A percentile compares a stretch with the other conserved stretches of the same genome.
Conservation (phyloP, 1,140 invertebrate species). For the Ceratina australensis region DNA sequence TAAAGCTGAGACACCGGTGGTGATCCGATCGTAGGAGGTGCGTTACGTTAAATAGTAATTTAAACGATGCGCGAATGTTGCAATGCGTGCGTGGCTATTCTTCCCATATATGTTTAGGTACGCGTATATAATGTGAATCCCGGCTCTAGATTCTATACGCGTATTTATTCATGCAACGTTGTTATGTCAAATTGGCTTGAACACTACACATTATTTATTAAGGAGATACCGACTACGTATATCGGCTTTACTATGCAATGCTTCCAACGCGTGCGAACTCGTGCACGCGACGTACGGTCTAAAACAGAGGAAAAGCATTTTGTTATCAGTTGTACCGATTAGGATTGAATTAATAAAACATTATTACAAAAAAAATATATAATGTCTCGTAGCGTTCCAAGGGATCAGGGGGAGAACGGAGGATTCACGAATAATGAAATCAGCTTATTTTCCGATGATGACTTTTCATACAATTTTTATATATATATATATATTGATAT, state of each 20-base stretch:
- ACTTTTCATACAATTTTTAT: constrained; percentile 73
- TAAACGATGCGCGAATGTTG: constrained; percentile 29
- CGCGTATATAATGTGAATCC: constrained; percentile 13
- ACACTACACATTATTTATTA: constrained; percentile 52
- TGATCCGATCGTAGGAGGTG: background rate
- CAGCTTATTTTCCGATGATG: constrained; percentile 25
- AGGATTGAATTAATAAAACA: constrained; percentile 57
- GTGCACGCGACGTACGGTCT: constrained; percentile 32
- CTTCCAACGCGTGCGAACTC: constrained; percentile 47
- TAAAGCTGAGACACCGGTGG: background rate
- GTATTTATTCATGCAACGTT: constrained; percentile 36
- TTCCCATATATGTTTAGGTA: constrained; percentile 18
- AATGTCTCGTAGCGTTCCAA: background rate
- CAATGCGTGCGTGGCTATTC: constrained; percentile 9
- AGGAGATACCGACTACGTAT: constrained; percentile 48
- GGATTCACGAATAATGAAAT: constrained; percentile 21
- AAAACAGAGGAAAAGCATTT: constrained; percentile 29
- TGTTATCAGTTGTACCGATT: constrained; percentile 51
- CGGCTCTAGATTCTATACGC: constrained; percentile 25
- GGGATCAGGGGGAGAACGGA: background rate
- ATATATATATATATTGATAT: constrained; percentile 64
- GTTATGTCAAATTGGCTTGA: constrained; percentile 32
- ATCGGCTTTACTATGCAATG: constrained; percentile 52
- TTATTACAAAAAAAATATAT: constrained; percentile 58
- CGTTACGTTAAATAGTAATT: constrained; percentile 35